Percentiles rank a stretch among this genome's conserved stretches.
These are phyloP conservation scores for Lasiommata megera DNA, from an alignment of 2,888 invertebrate genomes.

Conservation along the genomic window DNA sequence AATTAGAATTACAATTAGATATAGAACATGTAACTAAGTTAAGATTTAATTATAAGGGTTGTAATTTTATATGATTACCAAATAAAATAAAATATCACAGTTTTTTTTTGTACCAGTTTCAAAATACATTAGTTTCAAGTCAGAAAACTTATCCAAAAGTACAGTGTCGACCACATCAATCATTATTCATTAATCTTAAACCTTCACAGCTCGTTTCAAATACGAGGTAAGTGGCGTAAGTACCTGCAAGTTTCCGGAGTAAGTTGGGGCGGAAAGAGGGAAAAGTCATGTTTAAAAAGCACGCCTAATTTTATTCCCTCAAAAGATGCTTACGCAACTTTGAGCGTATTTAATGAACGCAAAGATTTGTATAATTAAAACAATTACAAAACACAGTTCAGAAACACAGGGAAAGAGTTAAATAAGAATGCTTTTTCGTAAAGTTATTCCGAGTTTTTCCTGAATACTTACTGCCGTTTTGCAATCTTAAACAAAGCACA, in stretches of 20 bases:
- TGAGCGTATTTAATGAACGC: background rate
- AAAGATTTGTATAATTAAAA: slow-evolving; percentile 11
- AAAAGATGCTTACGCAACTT: background rate
- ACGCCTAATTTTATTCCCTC: background rate
- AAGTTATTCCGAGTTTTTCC: background rate
- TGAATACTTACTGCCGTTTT: slow-evolving; percentile 2
- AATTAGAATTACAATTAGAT: too few species aligned
- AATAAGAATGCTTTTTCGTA: background rate
- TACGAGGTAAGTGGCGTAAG: background rate
- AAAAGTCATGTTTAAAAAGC: background rate
- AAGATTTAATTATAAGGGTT: too few species aligned
- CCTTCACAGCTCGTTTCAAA: too few species aligned
- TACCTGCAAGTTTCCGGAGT: background rate
- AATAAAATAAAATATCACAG: too few species aligned
- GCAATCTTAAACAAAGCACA: slow-evolving; percentile 1
- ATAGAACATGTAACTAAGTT: too few species aligned
- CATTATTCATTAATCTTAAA: too few species aligned
- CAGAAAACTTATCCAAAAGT: too few species aligned
- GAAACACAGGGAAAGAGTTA: slow-evolving; percentile 2
- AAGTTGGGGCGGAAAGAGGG: background rate
- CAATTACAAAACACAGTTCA: slow-evolving; percentile 2
- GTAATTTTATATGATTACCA: too few species aligned
- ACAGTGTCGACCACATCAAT: too few species aligned
- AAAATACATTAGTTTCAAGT: too few species aligned
- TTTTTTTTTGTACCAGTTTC: too few species aligned